Conservation (phyloP, 2,888 invertebrate species). For the Drosophila nigricruria region DNA sequence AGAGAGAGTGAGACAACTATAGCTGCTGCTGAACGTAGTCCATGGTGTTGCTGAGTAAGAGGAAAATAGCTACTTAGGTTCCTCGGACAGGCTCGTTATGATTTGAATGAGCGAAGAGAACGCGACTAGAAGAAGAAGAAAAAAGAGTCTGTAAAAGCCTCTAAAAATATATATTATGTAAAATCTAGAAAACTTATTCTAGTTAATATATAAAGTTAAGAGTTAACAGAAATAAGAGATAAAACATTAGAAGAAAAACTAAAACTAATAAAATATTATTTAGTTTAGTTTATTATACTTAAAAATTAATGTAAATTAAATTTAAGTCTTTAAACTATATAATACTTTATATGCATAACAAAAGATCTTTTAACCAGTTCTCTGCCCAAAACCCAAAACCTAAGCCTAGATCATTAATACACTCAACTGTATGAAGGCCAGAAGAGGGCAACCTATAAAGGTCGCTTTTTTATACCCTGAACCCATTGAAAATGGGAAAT, state of each 20-base stretch:
- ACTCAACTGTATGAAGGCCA: not conserved
- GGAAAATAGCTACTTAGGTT: not conserved
- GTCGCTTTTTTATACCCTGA: not conserved
- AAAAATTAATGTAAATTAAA: not conserved
- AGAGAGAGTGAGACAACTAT: not conserved
- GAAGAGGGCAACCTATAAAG: conserved; percentile 19
- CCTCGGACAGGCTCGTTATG: not conserved
- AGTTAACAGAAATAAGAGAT: too few species aligned
- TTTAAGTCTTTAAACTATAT: not conserved
- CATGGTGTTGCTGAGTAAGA: not conserved
- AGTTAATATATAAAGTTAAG: too few species aligned
- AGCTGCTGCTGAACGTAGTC: not conserved
- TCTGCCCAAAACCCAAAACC: not conserved
- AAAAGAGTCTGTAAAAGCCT: too few species aligned
- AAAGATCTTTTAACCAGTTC: not conserved
- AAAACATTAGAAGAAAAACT: too few species aligned
- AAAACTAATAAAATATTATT: too few species aligned
- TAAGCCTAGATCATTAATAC: conserved; percentile 5
- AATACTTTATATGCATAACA: not conserved
- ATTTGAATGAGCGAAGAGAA: not conserved
- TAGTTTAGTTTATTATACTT: too few species aligned
- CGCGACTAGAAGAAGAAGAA: too few species aligned
- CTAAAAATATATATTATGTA: too few species aligned
- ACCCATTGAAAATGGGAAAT: too few species aligned
- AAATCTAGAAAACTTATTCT: too few species aligned